Evolutionary conservation across 2,113 vertebrate species (phyloP).

Genomic region (Lasiurus cinereus): DNA sequence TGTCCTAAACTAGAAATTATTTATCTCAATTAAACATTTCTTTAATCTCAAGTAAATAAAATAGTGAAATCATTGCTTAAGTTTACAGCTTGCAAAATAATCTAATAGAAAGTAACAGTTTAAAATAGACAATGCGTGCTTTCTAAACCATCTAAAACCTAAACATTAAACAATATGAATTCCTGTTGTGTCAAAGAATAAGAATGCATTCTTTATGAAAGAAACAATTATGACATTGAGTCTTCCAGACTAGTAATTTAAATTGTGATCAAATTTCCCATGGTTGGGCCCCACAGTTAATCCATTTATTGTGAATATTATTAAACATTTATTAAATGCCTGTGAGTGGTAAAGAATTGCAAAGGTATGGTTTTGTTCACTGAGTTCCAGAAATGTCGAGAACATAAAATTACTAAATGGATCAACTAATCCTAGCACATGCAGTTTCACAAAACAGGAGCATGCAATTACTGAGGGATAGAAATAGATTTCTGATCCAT

Average conservation of each 20-base stretch:
- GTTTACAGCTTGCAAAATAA: constrained; percentile 15
- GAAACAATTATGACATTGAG: constrained; percentile 64
- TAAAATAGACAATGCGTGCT: constrained; percentile 21
- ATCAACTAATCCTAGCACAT: background rate
- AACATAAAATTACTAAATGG: constrained; percentile 53
- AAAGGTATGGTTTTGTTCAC: constrained; percentile 55
- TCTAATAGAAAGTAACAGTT: constrained; percentile 17
- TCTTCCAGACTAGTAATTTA: constrained; percentile 65
- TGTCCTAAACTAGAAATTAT: constrained; percentile 11
- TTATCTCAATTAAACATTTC: constrained; percentile 54
- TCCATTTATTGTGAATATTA: constrained; percentile 69
- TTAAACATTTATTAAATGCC: constrained; percentile 68
- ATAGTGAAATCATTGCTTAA: background rate
- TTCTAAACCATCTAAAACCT: constrained; percentile 19
- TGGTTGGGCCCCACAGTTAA: constrained; percentile 36
- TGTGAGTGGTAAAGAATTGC: constrained; percentile 39
- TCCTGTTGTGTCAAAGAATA: constrained; percentile 29
- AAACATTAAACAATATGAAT: constrained; percentile 43
- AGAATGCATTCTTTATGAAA: constrained; percentile 62
- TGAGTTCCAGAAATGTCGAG: constrained; percentile 41
- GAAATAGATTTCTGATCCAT: constrained; percentile 53
- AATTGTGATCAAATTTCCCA: constrained; percentile 56
- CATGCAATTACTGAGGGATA: constrained; percentile 21
- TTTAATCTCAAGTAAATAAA: constrained; percentile 64
- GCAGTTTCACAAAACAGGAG: constrained; percentile 8